Conservation (phyloP, 2,113 vertebrate species). For the Stegostoma tigrinum region DNA sequence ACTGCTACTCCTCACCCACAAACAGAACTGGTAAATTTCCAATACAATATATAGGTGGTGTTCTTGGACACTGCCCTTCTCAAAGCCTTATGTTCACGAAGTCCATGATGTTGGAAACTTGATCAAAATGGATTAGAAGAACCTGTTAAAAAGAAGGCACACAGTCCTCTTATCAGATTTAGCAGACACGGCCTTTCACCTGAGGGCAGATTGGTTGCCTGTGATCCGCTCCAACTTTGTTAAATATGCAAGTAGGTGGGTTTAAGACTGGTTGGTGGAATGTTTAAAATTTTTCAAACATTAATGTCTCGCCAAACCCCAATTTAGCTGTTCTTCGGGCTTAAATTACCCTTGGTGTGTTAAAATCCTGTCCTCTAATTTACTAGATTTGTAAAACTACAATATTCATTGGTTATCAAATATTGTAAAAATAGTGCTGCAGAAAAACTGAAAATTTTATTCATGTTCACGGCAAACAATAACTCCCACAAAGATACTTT, state of each 20-base stretch:
- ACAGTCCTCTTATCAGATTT: neutral
- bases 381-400: neutral
- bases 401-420: neutral
- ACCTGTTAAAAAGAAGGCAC: neutral
- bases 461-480: neutral
- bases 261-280: neutral
- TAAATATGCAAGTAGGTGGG: neutral
- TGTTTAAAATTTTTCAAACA: neutral
- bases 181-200: neutral
- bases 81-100: neutral
- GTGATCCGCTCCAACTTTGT: neutral
- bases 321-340: neutral
- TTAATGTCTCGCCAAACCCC: neutral
- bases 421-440: neutral
- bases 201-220: neutral
- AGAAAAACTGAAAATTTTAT: neutral
- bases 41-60: neutral
- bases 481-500: neutral
- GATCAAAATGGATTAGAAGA: neutral
- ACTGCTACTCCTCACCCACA: neutral
- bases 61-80: neutral
- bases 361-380: neutral
- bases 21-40: neutral
- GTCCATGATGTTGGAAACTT: neutral
- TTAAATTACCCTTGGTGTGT: neutral